Conservation (phyloP, 1,140 invertebrate species). For the Lepidotrigona ventralis region DNA sequence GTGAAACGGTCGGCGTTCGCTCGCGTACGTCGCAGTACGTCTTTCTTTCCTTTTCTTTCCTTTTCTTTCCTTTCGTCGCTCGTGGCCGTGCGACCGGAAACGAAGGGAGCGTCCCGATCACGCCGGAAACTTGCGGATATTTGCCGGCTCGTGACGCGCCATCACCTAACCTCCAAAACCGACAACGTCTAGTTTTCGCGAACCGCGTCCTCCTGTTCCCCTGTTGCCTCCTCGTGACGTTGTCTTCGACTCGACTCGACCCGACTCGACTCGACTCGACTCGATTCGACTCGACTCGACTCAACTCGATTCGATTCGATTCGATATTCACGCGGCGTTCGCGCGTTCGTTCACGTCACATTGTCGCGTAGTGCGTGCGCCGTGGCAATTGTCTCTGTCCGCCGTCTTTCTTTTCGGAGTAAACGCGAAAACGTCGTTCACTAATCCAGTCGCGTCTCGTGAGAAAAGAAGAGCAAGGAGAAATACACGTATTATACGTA, state of each 20-base stretch:
- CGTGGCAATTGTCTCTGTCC: background rate
- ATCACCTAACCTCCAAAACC: conserved; percentile 60
- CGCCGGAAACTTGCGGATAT: background rate
- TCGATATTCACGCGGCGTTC: conserved; percentile 34
- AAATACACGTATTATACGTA: background rate
- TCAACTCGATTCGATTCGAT: background rate
- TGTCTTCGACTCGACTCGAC: conserved; percentile 26
- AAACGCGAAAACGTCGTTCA: background rate
- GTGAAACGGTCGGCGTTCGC: background rate
- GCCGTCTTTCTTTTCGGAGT: conserved; percentile 9
- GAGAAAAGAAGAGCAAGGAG: background rate
- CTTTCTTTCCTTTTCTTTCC: no score
- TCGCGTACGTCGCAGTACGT: background rate
- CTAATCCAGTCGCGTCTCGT: background rate
- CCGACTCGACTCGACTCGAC: no score
- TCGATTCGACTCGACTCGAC: no score
- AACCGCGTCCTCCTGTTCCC: conserved; percentile 14
- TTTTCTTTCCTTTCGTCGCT: background rate
- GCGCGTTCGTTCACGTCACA: conserved; percentile 8
- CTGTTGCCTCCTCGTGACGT: conserved; percentile 30
- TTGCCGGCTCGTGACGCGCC: conserved; percentile 38
- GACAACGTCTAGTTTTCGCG: conserved; percentile 7
- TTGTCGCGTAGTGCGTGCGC: conserved; percentile 38
- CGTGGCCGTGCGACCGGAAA: background rate
- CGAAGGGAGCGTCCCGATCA: background rate